Evolutionary conservation across 2,113 vertebrate species (phyloP).

Genomic region (Gymnobelideus leadbeateri): DNA sequence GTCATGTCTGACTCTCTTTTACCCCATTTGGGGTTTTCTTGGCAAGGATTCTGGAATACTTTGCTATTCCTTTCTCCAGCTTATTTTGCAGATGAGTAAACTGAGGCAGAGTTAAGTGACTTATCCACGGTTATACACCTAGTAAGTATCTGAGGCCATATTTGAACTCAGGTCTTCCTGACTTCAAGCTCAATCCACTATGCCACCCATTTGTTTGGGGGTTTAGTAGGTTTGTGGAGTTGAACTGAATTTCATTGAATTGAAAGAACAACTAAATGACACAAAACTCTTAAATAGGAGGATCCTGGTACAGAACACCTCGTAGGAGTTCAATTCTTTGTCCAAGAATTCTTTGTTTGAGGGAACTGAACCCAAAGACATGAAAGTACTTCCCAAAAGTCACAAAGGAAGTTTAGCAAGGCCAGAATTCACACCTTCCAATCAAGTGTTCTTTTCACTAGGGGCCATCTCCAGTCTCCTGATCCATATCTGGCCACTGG

Average conservation of each 20-base stretch:
- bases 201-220: not conserved
- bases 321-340: not conserved
- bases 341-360: not conserved
- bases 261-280: not conserved
- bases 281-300: not conserved
- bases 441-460: not conserved
- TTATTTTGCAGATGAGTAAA: not conserved
- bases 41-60: no score
- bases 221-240: not conserved
- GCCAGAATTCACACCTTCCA: not conserved
- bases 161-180: not conserved
- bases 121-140: not conserved
- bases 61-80: not conserved
- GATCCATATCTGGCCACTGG: no score
- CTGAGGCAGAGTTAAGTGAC: not conserved
- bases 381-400: not conserved
- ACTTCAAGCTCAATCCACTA: not conserved
- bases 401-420: not conserved
- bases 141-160: not conserved
- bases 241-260: not conserved
- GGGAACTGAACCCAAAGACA: not conserved
- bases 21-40: no score
- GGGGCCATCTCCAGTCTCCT: no score
- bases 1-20: no score
- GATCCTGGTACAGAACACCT: not conserved